Evolutionary conservation across 2,113 vertebrate species (phyloP).

Genomic region (Marmota flaviventris): DNA sequence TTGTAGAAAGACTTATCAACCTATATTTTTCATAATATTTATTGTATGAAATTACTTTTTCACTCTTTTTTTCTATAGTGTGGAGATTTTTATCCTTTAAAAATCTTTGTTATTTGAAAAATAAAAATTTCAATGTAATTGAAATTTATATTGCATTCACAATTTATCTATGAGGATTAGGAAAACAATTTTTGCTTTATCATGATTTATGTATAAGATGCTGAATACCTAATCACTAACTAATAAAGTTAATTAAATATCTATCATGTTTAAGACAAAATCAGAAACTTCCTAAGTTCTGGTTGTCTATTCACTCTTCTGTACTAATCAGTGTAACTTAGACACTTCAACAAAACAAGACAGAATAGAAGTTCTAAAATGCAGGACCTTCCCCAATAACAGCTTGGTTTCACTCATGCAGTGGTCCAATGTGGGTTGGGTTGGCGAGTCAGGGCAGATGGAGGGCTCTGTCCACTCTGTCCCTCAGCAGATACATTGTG

Average conservation of each 20-base stretch:
- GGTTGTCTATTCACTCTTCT: neutral
- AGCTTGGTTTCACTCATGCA: neutral
- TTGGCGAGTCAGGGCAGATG: no score
- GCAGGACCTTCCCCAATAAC: neutral
- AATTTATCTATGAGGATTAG: constrained; percentile 20
- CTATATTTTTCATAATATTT: neutral
- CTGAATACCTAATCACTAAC: neutral
- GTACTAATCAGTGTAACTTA: neutral
- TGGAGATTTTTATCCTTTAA: constrained; percentile 41
- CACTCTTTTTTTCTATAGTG: neutral
- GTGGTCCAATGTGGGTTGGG: neutral
- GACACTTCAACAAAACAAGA: neutral
- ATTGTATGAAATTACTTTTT: neutral
- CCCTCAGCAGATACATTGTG: neutral
- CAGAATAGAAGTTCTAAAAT: neutral
- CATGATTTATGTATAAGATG: neutral
- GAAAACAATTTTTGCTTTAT: constrained; percentile 54
- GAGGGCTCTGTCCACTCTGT: neutral
- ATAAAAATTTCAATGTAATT: constrained; percentile 29
- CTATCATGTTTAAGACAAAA: constrained; percentile 24
- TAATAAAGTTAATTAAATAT: constrained; percentile 25
- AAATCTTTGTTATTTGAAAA: constrained; percentile 52
- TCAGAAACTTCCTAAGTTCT: neutral
- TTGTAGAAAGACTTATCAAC: neutral
- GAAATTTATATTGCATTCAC: constrained; percentile 24